Base-by-base conservation (phyloP, 2,113 vertebrate genomes). In the Oryzias curvinotus region DNA sequence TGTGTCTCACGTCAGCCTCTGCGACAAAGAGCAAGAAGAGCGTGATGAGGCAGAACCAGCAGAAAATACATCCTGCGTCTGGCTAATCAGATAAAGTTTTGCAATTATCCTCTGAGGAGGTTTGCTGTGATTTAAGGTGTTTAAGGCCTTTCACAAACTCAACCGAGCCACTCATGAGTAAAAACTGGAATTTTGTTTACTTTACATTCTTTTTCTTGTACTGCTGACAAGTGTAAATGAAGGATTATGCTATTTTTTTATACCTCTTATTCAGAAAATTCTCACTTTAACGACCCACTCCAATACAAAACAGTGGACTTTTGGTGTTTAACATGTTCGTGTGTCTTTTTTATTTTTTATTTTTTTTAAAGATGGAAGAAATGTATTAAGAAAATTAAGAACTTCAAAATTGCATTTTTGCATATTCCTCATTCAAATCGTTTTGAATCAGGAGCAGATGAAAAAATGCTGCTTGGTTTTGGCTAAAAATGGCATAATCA, bases 41-140 rank as follows among this genome's bases (percentile, higher is more conserved):
- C 7, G 57, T 74, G 65, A 84, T 76, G 76, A 84, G 74, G 70
- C 78, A 68, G 75, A 84, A 83, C 78, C 44, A 65, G 21, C 43
- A 41, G 42, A 58, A 65, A 70, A 77, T 62, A 65, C 70, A 66
- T 61, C 51, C 60, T 21, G 16, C 16, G 28, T 21, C 48, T 25
- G 10, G 15, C 56, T 57, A 68, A 83, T 74, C 60, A 65, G 70
- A 73, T 78, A 77, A 75, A 71, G 21, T 56, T 43, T 43, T 50
- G 53, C 58, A 80, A 81, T 81, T 77, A 82, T 64, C 71, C 36
- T 10, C 52, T 65, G n/a, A 28, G 52, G 52, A 75, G 42, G 55
- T 71, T 76, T 61, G 50, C 59, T 64, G 50, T 64, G 60, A 77
- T 77, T 71, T 56, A 43, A 73, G 51, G 53, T 53, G 30, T 51